A percentile compares a stretch with the other conserved stretches of the same genome.
Conservation (phyloP, 2,113 vertebrate species). For the Paradoxurus hermaphroditus region DNA sequence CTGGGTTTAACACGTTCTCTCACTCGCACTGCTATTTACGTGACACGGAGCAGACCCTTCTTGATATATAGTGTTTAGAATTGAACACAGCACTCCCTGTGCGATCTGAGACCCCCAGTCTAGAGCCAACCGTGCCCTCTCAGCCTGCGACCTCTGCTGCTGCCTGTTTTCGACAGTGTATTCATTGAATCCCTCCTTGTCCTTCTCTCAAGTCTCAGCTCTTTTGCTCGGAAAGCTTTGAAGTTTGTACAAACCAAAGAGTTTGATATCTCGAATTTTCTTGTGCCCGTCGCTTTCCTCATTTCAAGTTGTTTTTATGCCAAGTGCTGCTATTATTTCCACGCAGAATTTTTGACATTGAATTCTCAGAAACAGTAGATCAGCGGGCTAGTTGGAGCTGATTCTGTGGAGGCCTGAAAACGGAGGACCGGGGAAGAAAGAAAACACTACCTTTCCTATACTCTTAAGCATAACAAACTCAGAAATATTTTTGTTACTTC, state of each 20-base stretch:
- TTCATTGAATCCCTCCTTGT: not conserved
- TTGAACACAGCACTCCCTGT: not conserved
- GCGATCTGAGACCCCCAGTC: not conserved
- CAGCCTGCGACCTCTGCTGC: not conserved
- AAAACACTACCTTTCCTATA: not conserved
- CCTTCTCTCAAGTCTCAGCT: not conserved
- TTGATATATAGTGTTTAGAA: not conserved
- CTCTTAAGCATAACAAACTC: slow-evolving; percentile 2
- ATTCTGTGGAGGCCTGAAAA: slow-evolving; percentile 47
- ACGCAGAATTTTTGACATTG: slow-evolving; percentile 22
- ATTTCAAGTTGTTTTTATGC: not conserved
- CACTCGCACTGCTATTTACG: not conserved
- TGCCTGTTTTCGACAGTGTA: not conserved
- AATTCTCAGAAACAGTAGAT: slow-evolving; percentile 60
- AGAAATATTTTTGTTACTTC: slow-evolving; percentile 30
- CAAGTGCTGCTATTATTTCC: slow-evolving; percentile 29
- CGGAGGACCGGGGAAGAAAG: not conserved
- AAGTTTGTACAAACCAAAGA: not conserved
- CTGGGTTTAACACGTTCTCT: not conserved
- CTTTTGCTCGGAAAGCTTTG: not conserved
- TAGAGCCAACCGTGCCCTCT: not conserved
- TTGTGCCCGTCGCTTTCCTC: not conserved
- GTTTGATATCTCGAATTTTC: not conserved
- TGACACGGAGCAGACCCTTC: not conserved
- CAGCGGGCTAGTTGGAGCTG: slow-evolving; percentile 50